phyloP scores from a whole-genome alignment of 2,797 vertebrate genomes.

The Paramormyrops hopkinsi region DNA sequence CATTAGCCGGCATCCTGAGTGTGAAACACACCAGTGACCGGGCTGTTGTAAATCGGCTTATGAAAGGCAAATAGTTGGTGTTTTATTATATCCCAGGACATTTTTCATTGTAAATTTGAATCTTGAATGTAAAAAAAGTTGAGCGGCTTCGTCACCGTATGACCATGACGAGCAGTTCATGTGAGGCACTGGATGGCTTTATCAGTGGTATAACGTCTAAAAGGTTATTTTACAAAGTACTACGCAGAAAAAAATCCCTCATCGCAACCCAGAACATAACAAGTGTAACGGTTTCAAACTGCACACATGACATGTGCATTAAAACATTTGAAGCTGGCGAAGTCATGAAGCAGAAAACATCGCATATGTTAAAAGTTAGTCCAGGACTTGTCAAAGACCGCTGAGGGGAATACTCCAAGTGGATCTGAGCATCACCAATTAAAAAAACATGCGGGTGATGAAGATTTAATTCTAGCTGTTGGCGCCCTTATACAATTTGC shows the following conservation, averaged over 20 bases:
- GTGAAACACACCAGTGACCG: background rate
- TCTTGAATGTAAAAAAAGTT: background rate
- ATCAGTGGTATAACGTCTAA: background rate
- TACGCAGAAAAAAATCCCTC: background rate
- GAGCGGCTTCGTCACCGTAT: background rate
- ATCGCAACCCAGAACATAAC: background rate
- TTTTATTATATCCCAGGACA: background rate
- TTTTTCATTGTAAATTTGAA: background rate
- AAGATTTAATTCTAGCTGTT: slow-evolving; percentile 5
- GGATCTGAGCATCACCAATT: background rate
- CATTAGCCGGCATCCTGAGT: background rate
- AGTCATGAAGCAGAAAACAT: background rate
- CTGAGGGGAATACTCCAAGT: background rate
- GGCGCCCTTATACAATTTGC: background rate
- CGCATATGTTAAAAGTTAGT: background rate
- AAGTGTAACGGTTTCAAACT: background rate
- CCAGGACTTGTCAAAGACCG: background rate
- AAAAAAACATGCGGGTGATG: background rate
- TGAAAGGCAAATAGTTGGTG: background rate
- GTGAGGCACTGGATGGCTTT: background rate
- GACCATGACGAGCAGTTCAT: background rate
- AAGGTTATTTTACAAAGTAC: background rate
- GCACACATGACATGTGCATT: background rate
- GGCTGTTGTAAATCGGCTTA: background rate
- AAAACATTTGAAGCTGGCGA: background rate